Evolutionary conservation across 2,797 vertebrate genomes (phyloP), one percentile per base, ranked within the genome.

Genomic region (Notamacropus eugenii): DNA sequence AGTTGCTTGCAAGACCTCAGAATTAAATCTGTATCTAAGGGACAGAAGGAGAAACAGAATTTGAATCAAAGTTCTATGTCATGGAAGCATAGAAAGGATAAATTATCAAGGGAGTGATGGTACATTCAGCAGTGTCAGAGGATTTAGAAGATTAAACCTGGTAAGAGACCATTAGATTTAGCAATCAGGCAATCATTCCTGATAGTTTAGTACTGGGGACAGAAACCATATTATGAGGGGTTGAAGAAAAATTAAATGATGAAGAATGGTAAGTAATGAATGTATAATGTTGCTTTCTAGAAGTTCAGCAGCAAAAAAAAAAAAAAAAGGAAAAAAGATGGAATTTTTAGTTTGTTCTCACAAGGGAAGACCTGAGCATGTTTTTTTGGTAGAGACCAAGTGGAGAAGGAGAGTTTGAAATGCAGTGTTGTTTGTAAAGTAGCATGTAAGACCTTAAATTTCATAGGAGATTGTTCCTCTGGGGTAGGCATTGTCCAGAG

Each of bases 381-480:
- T 67, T 67, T n/a, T 52, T 67, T 67, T 19, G 16, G 34, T 74
- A n/a, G 16, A 40, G 62, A 74, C 34, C 62, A 74, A 22, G 5
- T 74, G n/a, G n/a, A 74, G 9, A 40, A 74, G 62, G 62, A 74
- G 16, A 40, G 34, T 40, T 8, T 74, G n/a, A n/a, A 74, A 40
- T n/a, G 62, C 34, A 22, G 14, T 16, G 62, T 74, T 40, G n/a
- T 31, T 82, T 95, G 28, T 29, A 59, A 95, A 95, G 55, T 94
- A 92, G 40, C 16, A 74, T 3, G 1, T n/a, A n/a, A 74, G 0
- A 95, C 46, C 34, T 94, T 28, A 74, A 52, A 56, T 91, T 95
- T 74, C 58, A 92, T 57, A 96, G n/a, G 93, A 28, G 90, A 34
- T 91, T 93, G 54, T 14, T 96, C 55, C 90, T 34, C 96, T 95